A percentile compares a stretch with the other conserved stretches of the same genome.
phyloP scores from a whole-genome alignment of 2,888 invertebrate species.

The Coenonympha arcania region DNA sequence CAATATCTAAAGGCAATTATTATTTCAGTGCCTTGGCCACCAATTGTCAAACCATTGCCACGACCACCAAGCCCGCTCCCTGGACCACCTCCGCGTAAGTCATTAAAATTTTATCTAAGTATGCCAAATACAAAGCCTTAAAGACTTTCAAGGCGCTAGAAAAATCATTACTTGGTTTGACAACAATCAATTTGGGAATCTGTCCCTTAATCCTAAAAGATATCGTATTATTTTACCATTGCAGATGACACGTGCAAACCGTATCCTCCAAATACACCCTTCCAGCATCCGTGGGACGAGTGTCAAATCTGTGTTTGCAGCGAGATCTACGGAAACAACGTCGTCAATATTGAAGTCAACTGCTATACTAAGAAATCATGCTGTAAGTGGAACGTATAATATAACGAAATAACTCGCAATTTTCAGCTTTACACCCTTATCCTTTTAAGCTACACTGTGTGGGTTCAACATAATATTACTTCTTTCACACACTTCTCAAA shows the following conservation, averaged over 20 bases:
- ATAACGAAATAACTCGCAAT: too few species aligned
- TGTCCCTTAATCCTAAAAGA: too few species aligned
- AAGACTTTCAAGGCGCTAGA: too few species aligned
- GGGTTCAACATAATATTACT: too few species aligned
- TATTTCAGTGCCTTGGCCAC: constrained; percentile 31
- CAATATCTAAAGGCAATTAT: neutral
- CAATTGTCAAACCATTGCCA: constrained; percentile 18
- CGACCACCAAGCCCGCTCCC: constrained; percentile 45
- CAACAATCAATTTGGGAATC: too few species aligned
- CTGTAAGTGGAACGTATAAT: constrained; percentile 60
- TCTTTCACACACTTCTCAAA: too few species aligned
- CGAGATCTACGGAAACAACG: constrained; percentile 35
- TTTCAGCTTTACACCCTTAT: too few species aligned
- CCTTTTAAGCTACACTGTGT: too few species aligned
- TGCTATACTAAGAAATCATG: constrained; percentile 57
- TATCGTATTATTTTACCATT: neutral
- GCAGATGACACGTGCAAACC: constrained; percentile 59
- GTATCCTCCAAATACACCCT: constrained; percentile 46
- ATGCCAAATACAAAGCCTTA: too few species aligned
- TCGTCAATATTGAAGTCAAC: constrained; percentile 52
- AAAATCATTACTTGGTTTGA: too few species aligned
- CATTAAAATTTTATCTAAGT: too few species aligned
- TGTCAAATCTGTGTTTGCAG: constrained; percentile 56
- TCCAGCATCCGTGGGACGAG: constrained; percentile 65
- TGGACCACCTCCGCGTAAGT: constrained; percentile 61